phyloP scores from a whole-genome alignment of 2,113 vertebrate genomes.

The Cervus canadensis region DNA sequence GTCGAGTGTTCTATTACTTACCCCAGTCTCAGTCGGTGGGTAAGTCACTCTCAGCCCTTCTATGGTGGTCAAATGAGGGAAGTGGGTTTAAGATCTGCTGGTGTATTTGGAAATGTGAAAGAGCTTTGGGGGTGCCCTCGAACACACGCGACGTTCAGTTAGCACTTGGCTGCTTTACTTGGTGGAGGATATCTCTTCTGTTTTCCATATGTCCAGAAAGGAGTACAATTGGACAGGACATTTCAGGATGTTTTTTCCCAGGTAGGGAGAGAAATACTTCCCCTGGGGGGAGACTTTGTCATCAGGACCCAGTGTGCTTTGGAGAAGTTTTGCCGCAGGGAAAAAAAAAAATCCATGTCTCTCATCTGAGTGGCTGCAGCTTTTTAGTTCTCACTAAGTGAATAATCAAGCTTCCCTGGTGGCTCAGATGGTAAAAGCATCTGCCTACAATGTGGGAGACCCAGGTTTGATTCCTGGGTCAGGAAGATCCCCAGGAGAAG shows the following conservation, averaged over 20 bases:
- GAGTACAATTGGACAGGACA: neutral
- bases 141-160: neutral
- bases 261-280: neutral
- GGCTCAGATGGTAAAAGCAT: neutral
- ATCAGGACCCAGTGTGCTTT: neutral
- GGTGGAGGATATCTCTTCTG: neutral
- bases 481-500: neutral
- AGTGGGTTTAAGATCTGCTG: slow-evolving; percentile 2
- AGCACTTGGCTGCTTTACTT: slow-evolving; percentile 4
- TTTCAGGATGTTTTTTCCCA: neutral
- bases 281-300: neutral
- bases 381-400: neutral
- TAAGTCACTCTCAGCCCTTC: slow-evolving; percentile 6
- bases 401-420: neutral
- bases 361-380: neutral
- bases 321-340: neutral
- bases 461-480: neutral
- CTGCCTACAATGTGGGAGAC: neutral
- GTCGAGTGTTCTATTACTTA: neutral
- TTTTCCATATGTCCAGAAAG: neutral
- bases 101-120: slow-evolving; percentile 36
- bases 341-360: neutral
- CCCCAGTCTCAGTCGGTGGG: neutral
- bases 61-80: neutral
- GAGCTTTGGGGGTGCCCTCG: neutral